A percentile compares a stretch with the other conserved stretches of the same genome.
These are phyloP conservation scores for Anolis sagrei DNA, from an alignment of 2,113 vertebrate species.

Conservation along the genomic window DNA sequence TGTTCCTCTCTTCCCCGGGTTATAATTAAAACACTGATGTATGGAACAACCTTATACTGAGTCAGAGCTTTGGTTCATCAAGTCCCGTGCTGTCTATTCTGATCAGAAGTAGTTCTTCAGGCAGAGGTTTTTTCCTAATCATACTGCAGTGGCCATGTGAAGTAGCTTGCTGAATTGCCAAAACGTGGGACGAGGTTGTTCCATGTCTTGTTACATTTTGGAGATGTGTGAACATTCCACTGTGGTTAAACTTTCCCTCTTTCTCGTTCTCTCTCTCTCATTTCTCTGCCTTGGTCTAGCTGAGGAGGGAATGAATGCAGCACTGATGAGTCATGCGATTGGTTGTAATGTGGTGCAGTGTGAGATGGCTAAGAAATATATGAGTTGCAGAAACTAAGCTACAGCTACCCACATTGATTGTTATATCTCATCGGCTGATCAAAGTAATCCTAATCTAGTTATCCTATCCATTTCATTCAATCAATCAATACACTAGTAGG, in stretches of 20 bases:
- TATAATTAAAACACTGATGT: background rate
- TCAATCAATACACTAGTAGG: background rate
- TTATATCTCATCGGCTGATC: background rate
- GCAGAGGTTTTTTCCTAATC: background rate
- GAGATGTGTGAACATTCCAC: background rate
- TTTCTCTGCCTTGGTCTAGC: background rate
- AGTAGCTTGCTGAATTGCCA: background rate
- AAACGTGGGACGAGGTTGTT: background rate
- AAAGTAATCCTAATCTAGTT: background rate
- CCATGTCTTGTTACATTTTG: background rate
- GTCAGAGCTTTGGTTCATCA: background rate
- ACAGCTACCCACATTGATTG: background rate
- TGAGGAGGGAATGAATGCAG: conserved; percentile 4
- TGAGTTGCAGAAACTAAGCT: background rate
- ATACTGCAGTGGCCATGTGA: background rate
- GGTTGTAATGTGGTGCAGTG: background rate
- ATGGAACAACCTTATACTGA: background rate
- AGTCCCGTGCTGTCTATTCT: background rate
- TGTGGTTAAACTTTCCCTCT: background rate
- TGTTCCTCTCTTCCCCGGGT: too few species aligned
- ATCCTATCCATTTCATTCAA: background rate
- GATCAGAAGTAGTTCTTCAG: background rate
- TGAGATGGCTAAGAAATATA: background rate
- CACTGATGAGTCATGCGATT: conserved; percentile 12
- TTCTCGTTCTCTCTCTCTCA: background rate